Conservation (phyloP, 1,140 invertebrate genomes). For the Anastrepha ludens region DNA sequence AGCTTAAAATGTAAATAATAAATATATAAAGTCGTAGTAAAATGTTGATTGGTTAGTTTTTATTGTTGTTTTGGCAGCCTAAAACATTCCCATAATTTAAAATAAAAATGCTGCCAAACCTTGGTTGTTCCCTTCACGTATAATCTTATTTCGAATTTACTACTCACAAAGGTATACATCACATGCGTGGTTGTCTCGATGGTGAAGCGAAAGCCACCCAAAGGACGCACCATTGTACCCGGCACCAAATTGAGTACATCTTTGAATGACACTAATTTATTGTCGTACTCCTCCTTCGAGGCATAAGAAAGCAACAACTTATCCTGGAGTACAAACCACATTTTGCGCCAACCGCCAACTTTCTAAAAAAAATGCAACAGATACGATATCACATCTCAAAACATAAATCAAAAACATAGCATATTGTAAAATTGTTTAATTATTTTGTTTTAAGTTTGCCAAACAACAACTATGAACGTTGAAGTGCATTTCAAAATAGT, state of each 20-base stretch:
- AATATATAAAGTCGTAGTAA: too few species aligned
- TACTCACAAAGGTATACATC: constrained; percentile 61
- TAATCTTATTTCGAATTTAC: neutral
- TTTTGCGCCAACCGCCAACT: constrained; percentile 61
- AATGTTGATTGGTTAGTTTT: too few species aligned
- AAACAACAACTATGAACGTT: neutral
- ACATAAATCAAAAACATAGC: neutral
- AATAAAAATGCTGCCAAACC: too few species aligned
- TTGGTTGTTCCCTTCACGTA: too few species aligned
- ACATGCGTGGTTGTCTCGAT: constrained; percentile 60
- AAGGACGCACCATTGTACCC: constrained; percentile 59
- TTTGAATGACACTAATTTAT: constrained; percentile 61
- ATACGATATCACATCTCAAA: neutral
- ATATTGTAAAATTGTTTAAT: neutral
- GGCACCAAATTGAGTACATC: constrained; percentile 61
- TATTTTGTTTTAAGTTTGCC: neutral
- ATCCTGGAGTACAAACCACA: constrained; percentile 62
- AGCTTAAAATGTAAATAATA: too few species aligned
- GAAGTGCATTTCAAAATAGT: neutral
- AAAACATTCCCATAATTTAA: too few species aligned
- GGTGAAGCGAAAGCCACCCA: constrained; percentile 59
- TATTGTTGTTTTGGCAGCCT: too few species aligned
- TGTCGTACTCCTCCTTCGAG: constrained; percentile 62
- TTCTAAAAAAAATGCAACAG: constrained; percentile 55
- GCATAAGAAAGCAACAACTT: constrained; percentile 59